Evolutionary conservation across 2,888 invertebrate species (phyloP).

Genomic region (Drosophila prostipennis): DNA sequence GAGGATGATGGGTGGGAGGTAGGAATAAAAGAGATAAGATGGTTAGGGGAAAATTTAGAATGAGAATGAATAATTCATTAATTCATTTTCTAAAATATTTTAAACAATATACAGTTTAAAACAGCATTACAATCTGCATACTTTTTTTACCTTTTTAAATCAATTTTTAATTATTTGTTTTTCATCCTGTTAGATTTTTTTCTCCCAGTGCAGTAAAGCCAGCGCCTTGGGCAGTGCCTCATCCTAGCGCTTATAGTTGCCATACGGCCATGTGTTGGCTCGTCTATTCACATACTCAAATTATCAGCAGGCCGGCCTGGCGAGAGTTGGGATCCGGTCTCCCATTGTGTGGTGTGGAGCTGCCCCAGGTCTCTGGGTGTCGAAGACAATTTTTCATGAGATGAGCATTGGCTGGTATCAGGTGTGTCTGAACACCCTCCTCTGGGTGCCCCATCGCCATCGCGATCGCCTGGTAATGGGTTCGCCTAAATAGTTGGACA

Average conservation of each 20-base stretch:
- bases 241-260: constrained; percentile 22
- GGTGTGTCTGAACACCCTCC: constrained; percentile 35
- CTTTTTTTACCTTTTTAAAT: too few species aligned
- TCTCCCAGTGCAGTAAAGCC: constrained; percentile 17
- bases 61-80: too few species aligned
- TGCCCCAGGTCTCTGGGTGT: constrained; percentile 65
- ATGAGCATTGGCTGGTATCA: constrained; percentile 58
- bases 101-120: too few species aligned
- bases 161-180: too few species aligned
- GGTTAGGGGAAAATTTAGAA: too few species aligned
- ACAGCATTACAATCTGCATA: too few species aligned
- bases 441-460: constrained; percentile 44
- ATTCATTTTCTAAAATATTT: too few species aligned
- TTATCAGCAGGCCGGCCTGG: constrained; percentile 67
- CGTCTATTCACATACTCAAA: constrained; percentile 78
- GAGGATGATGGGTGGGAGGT: too few species aligned
- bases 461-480: constrained; percentile 64
- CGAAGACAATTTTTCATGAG: constrained; percentile 78
- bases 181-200: background rate
- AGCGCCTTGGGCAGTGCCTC: constrained; percentile 26
- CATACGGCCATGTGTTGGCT: constrained; percentile 53
- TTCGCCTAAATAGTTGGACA: constrained; percentile 76
- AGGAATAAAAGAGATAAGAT: too few species aligned
- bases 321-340: constrained; percentile 38
- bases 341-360: constrained; percentile 56